Percentiles rank a stretch among this genome's conserved stretches.
Conservation (phyloP, 2,888 invertebrate species). For the Ditylenchus weischeri region DNA sequence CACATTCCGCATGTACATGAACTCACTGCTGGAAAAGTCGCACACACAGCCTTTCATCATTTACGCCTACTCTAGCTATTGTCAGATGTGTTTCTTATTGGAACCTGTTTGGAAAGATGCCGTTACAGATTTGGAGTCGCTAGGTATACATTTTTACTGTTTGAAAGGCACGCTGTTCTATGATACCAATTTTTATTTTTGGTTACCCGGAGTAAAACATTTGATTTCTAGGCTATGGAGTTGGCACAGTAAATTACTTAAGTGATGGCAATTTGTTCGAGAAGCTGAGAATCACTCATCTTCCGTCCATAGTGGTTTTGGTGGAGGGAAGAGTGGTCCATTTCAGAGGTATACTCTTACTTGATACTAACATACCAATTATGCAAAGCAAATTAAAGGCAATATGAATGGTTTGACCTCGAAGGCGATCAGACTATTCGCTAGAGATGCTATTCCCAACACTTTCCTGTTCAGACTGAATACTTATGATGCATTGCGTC, state of each 20-base stretch:
- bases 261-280: conserved; percentile 59
- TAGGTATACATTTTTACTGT: conserved; percentile 53
- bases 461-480: conserved; percentile 42
- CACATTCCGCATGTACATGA: conserved; percentile 43
- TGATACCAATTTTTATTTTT: no score
- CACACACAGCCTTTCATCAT: conserved; percentile 60
- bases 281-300: conserved; percentile 58
- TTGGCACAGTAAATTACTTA: conserved; percentile 61
- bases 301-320: conserved; percentile 61
- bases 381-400: background rate
- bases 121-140: conserved; percentile 60
- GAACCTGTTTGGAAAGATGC: conserved; percentile 60
- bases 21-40: conserved; percentile 45
- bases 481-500: conserved; percentile 37
- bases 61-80: conserved; percentile 62
- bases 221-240: conserved; percentile 59
- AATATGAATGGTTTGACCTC: conserved; percentile 39
- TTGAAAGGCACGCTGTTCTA: no score
- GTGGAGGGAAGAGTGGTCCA: conserved; percentile 60
- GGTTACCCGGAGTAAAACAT: no score
- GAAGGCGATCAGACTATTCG: conserved; percentile 57
- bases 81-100: conserved; percentile 61
- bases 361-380: no score
- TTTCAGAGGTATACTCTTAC: conserved; percentile 37
- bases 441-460: conserved; percentile 59